Percentiles rank a stretch among this genome's conserved stretches.
Conservation (phyloP, 2,888 invertebrate species). For the Brachyptera risi region DNA sequence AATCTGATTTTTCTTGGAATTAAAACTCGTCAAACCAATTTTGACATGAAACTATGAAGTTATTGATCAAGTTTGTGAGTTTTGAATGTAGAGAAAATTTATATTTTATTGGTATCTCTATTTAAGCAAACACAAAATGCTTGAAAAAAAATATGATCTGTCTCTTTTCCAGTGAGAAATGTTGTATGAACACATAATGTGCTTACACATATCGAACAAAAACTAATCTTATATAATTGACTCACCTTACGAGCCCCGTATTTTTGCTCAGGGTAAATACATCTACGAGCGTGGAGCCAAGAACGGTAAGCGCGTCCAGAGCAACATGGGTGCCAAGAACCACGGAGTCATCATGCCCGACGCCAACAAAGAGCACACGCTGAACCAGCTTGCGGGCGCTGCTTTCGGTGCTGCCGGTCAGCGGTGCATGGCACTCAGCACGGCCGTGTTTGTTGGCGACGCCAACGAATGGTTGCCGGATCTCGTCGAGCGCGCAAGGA, state of each 20-base stretch:
- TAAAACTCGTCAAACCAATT: no score
- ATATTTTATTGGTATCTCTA: no score
- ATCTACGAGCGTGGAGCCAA: conserved; percentile 90
- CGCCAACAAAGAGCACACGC: conserved; percentile 93
- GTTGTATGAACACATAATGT: no score
- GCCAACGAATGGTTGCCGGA: conserved; percentile 93
- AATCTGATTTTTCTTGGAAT: no score
- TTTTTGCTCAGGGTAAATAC: conserved; percentile 66
- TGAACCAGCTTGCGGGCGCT: conserved; percentile 89
- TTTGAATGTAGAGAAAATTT: no score
- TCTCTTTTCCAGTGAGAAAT: no score
- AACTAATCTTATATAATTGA: no score
- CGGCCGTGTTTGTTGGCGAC: conserved; percentile 88
- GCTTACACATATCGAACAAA: no score
- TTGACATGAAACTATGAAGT: no score
- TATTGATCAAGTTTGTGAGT: no score
- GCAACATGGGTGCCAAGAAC: conserved; percentile 99
- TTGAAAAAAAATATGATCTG: no score
- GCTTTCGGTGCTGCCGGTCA: conserved; percentile 99
- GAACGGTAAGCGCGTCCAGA: conserved; percentile 93
- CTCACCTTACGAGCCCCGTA: neutral
- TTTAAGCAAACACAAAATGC: no score
- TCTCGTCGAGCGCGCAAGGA: conserved; percentile 73
- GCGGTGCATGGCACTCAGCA: conserved; percentile 97
- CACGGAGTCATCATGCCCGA: conserved; percentile 96